A percentile compares a stretch with the other conserved stretches of the same genome.
These are phyloP conservation scores for Chaenogobius annularis DNA, from an alignment of 2,113 vertebrate genomes.

Conservation along the genomic window DNA sequence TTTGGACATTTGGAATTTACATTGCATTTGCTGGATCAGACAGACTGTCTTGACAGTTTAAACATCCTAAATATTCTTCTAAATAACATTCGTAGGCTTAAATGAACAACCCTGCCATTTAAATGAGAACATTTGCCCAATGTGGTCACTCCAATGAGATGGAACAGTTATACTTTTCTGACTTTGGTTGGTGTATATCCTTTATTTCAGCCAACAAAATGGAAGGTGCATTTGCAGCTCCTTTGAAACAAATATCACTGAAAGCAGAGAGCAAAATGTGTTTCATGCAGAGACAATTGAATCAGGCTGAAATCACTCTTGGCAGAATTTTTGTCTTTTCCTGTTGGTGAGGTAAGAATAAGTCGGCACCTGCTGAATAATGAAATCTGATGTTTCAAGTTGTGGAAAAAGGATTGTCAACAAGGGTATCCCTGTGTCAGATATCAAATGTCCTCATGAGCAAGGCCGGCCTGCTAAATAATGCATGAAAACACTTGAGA, in stretches of 20 bases:
- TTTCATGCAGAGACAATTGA: conserved; percentile 24
- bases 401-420: conserved; percentile 60
- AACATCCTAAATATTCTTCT: too few relatives aligned
- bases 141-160: conserved; percentile 30
- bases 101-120: background rate
- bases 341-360: conserved; percentile 33
- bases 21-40: too few relatives aligned
- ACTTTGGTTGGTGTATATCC: conserved; percentile 44
- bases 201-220: conserved; percentile 30
- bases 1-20: too few relatives aligned
- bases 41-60: too few relatives aligned
- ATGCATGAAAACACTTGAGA: conserved; percentile 59
- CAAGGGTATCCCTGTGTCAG: conserved; percentile 56
- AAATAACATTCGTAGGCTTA: background rate
- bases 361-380: conserved; percentile 38
- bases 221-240: conserved; percentile 31
- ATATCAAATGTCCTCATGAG: conserved; percentile 44
- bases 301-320: conserved; percentile 15
- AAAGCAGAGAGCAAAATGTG: conserved; percentile 21
- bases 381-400: conserved; percentile 44
- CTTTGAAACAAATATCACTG: conserved; percentile 22
- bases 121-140: conserved; percentile 23
- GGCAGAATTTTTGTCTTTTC: conserved; percentile 8
- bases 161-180: conserved; percentile 44
- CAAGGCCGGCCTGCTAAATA: conserved; percentile 41